Evolutionary conservation across 53 echinoderm and acorn worm genomes (phyloP), one percentile per base, ranked within the genome.

Genomic region (Pentamera pediparva): DNA sequence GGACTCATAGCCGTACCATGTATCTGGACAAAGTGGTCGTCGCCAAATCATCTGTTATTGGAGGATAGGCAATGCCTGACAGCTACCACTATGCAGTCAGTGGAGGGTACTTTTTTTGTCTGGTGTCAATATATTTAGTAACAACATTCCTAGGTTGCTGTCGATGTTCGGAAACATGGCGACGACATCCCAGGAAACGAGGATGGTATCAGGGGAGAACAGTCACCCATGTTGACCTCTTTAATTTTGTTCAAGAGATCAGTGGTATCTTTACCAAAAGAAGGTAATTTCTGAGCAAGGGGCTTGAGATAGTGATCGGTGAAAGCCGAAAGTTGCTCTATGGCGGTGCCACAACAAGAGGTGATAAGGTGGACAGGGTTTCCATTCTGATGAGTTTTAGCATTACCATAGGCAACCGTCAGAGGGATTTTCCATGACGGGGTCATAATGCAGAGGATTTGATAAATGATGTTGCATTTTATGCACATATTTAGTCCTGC

Each of bases 121-220:
- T 19, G 59, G 59, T 58, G 59, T 58, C 30, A 4, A 58, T 5
- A 26, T 58, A 58, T 58, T 27, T 58, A 3, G 29, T 27, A 11
- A 58, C 59, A 4, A 26, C 30, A 64, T 35, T 11, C 39, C 64
- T 11, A 64, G 36, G 26, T 37, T 64, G 64, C 37, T 35, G 64
- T 64, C 64, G 36, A 64, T 37, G 20, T 64, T 64, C 2, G 64
- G 39, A n/a, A 64, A 64, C 39, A 64, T 64, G 4, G 64, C 64
- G 2, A n/a, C 19, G 20, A 64, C 39, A 19, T 64, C 64, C 64
- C 64, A 64, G 4, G 64, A 64, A 26, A 64, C 64, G 17, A 64
- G 36, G 5, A 64, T 11, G 4, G 64, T 64, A 20, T 2, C 11
- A 15, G 35, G 20, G 39, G 35, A 18, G 12, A 64, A 38, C 3